Evolutionary conservation across 2,797 vertebrate genomes (phyloP), one percentile per base, ranked within the genome.

Genomic region (Champsocephalus gunnari): DNA sequence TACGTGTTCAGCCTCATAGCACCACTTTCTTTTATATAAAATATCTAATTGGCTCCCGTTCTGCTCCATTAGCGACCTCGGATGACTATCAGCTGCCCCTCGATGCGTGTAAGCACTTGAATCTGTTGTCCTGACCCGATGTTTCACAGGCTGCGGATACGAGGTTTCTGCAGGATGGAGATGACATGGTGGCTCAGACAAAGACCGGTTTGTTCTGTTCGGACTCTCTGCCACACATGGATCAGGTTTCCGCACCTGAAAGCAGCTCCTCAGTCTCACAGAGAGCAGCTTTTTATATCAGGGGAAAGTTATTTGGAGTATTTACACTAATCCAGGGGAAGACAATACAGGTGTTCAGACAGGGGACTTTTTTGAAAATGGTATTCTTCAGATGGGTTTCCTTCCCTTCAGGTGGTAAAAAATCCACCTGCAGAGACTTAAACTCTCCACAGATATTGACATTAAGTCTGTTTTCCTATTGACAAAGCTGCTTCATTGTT

Each of bases 171-270:
- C 19, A 4, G 53, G 38, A 14, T 16, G 11, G 34, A 56, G 71
- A 67, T 49, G 17, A 49, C 3, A 10, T 14, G 48, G 17, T 10
- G 61, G 19, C 16, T 47, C 19, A 11, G 0, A 84, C 77, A 88
- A 85, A 85, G 84, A n/a, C 5, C 16, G 1, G 34, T 61, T 81
- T 88, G 84, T 88, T 61, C 51, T 2, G 13, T 1, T 10, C 13
- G 75, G 62, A 59, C 51, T 48, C 68, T 2, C 10, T 54, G 75
- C 66, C 80, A 79, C 77, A 53, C 68, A 66, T 4, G 6, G 84
- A 73, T 86, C 80, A 68, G 80, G 73, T 87, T 75, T 81, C 75
- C 38, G 57, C n/a, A 21, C 21, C 48, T 72, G 63, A 70, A 54
- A 66, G 21, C 59, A 13, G 44, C 24, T 7, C 57, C 59, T 73